A percentile compares a stretch with the other conserved stretches of the same genome.
phyloP scores from a whole-genome alignment of 1,140 invertebrate species.

The Cyphomyrmex costatus region DNA sequence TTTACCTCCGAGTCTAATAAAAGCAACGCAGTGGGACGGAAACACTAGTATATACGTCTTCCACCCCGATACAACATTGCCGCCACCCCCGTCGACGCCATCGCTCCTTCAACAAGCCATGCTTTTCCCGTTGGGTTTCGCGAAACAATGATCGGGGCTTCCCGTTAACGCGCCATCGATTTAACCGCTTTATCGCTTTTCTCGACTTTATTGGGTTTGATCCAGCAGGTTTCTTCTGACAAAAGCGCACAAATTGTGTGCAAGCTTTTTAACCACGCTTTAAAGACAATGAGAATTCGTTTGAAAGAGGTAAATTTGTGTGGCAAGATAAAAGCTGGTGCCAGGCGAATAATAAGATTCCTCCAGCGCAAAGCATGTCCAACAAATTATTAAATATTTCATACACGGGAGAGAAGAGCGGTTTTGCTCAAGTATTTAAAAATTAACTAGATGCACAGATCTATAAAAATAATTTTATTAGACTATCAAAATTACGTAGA shows the following conservation, averaged over 20 bases:
- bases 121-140: slow-evolving; percentile 42
- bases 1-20: slow-evolving; percentile 66
- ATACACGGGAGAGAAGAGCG: too few species aligned
- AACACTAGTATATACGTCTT: slow-evolving; percentile 58
- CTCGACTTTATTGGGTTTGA: slow-evolving; percentile 52
- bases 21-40: slow-evolving; percentile 30
- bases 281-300: not conserved
- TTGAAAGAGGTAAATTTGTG: slow-evolving; percentile 11
- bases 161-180: slow-evolving; percentile 60
- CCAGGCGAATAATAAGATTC: not conserved
- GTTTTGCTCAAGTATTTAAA: too few species aligned
- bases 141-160: slow-evolving; percentile 63
- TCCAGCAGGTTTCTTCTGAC: slow-evolving; percentile 3
- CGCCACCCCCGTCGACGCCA: slow-evolving; percentile 3
- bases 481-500: too few species aligned
- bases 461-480: too few species aligned
- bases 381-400: slow-evolving; percentile 14
- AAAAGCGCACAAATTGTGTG: slow-evolving; percentile 35
- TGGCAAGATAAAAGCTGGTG: slow-evolving; percentile 18
- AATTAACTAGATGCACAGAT: too few species aligned
- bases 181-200: slow-evolving; percentile 61
- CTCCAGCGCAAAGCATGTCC: not conserved
- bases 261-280: slow-evolving; percentile 55
- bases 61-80: not conserved
- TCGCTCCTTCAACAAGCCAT: slow-evolving; percentile 41